Conservation (phyloP, 2,888 invertebrate species). For the Caenorhabditis zanzibari region DNA sequence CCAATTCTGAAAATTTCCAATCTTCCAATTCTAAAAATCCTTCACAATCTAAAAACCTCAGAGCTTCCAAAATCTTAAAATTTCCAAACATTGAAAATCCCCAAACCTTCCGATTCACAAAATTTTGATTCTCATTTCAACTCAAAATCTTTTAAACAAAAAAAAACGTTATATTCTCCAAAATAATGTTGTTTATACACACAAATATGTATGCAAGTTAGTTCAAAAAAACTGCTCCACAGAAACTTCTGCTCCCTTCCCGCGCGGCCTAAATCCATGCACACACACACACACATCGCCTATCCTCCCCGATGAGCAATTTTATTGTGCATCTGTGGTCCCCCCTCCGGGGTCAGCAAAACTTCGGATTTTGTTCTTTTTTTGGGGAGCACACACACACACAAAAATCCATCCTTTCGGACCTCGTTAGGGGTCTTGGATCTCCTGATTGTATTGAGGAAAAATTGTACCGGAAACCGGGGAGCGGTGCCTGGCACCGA, state of each 20-base stretch:
- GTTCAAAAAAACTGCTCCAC: background rate
- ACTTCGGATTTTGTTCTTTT: slow-evolving; percentile 8
- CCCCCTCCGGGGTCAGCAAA: background rate
- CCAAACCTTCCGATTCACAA: too few species aligned
- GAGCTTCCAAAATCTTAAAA: too few species aligned
- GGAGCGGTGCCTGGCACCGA: slow-evolving; percentile 32
- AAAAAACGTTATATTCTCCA: too few species aligned
- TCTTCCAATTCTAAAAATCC: too few species aligned
- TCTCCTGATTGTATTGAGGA: slow-evolving; percentile 45
- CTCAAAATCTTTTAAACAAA: too few species aligned
- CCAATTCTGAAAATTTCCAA: too few species aligned
- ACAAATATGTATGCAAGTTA: too few species aligned
- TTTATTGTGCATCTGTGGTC: slow-evolving; percentile 60
- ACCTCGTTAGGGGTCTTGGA: background rate
- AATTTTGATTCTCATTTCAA: too few species aligned
- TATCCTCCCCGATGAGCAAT: slow-evolving; percentile 65
- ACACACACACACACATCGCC: too few species aligned
- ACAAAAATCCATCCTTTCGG: background rate
- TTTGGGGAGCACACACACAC: background rate
- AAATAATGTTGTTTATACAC: too few species aligned
- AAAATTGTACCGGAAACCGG: slow-evolving; percentile 18
- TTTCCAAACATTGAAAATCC: too few species aligned
- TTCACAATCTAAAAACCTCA: too few species aligned
- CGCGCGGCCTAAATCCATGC: slow-evolving; percentile 23
- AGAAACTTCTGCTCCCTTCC: slow-evolving; percentile 2